Conservation (phyloP, 2,888 invertebrate species). For the Amphipoea oculea region DNA sequence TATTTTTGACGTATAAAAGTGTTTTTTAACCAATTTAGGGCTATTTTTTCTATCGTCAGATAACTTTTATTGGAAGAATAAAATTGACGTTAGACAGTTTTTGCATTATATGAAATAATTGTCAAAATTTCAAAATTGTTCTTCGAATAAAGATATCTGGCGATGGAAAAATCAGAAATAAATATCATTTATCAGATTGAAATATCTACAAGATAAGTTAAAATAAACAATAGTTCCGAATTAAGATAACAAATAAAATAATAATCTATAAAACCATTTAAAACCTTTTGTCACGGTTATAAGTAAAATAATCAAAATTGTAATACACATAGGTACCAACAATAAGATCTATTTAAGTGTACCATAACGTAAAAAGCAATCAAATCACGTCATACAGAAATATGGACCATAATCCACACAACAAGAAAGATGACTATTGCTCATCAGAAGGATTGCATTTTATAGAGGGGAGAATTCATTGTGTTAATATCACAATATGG, state of each 20-base stretch:
- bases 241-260: slow-evolving; percentile 11
- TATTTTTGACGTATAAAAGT: not conserved
- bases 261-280: slow-evolving; percentile 42
- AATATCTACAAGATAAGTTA: not conserved
- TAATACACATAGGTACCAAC: slow-evolving; percentile 77
- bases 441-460: slow-evolving; percentile 63
- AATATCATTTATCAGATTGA: not conserved
- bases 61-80: no score
- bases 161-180: not conserved
- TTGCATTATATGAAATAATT: no score
- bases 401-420: slow-evolving; percentile 44
- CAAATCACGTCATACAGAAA: slow-evolving; percentile 35
- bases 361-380: slow-evolving; percentile 71
- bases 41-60: no score
- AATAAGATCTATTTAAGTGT: slow-evolving; percentile 80
- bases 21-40: not conserved
- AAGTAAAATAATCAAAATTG: slow-evolving; percentile 75
- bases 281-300: slow-evolving; percentile 41
- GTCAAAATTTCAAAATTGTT: no score
- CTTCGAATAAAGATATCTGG: no score
- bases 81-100: no score
- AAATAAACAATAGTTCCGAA: not conserved
- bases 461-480: slow-evolving; percentile 82
- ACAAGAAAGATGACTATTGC: slow-evolving; percentile 64
- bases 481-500: slow-evolving; percentile 90